Evolutionary conservation across 2,888 invertebrate species (phyloP).

Genomic region (Eurytoma adleriae): DNA sequence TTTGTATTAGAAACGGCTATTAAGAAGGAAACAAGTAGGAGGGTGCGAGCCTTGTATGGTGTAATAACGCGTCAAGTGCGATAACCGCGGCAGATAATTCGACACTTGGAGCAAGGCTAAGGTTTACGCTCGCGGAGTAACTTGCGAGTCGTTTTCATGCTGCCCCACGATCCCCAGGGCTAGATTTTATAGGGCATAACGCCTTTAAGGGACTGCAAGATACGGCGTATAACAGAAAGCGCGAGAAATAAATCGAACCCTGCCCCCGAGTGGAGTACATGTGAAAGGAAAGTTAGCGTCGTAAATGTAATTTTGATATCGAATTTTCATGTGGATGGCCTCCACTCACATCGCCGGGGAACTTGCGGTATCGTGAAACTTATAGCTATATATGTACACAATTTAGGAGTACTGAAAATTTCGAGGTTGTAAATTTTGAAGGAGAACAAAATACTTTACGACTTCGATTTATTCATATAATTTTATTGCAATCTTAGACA

Average conservation of each 20-base stretch:
- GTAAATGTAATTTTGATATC: neutral
- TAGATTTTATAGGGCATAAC: slow-evolving; percentile 37
- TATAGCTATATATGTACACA: no score
- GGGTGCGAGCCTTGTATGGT: slow-evolving; percentile 1
- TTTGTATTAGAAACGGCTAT: slow-evolving; percentile 43
- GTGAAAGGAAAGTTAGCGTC: neutral
- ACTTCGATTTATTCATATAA: no score
- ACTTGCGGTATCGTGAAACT: no score
- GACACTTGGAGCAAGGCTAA: slow-evolving; percentile 32
- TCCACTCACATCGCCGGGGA: no score
- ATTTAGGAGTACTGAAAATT: no score
- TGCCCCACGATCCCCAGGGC: slow-evolving; percentile 24
- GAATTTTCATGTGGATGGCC: neutral
- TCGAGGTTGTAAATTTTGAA: no score
- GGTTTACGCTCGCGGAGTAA: neutral
- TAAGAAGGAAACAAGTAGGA: neutral
- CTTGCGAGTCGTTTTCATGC: slow-evolving; percentile 39
- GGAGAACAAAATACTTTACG: no score
- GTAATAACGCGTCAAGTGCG: slow-evolving; percentile 51
- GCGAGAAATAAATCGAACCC: slow-evolving; percentile 36
- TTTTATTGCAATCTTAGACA: no score
- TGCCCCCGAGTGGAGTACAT: neutral
- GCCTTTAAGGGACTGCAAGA: neutral
- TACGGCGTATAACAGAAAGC: neutral
- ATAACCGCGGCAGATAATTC: slow-evolving; percentile 44